phyloP scores from a whole-genome alignment of 2,888 invertebrate genomes.

The Camptogramma bilineatum region DNA sequence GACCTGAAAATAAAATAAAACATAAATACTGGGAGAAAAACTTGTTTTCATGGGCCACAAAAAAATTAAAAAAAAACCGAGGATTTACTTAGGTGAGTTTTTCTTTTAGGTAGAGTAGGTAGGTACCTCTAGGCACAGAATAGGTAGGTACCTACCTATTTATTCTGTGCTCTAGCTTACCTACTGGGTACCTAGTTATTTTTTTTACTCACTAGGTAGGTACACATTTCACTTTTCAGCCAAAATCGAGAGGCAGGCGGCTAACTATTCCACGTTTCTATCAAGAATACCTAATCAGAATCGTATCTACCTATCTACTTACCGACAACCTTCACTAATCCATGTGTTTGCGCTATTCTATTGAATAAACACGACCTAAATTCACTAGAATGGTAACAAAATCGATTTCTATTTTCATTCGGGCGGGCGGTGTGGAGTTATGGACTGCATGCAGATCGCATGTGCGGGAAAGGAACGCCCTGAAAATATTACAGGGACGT shows the following conservation, averaged over 20 bases:
- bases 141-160: too few relatives aligned
- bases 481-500: slow-evolving; percentile 56
- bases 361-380: slow-evolving; percentile 41
- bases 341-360: slow-evolving; percentile 34
- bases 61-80: too few relatives aligned
- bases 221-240: background rate
- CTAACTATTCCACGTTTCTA: slow-evolving; percentile 2
- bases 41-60: background rate
- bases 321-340: slow-evolving; percentile 33
- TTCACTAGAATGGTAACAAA: slow-evolving; percentile 44
- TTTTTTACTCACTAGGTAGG: too few relatives aligned
- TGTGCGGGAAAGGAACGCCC: slow-evolving; percentile 72
- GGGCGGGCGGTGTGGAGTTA: slow-evolving; percentile 43
- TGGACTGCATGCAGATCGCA: slow-evolving; percentile 65
- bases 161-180: too few relatives aligned
- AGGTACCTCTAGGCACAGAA: too few relatives aligned
- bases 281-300: background rate
- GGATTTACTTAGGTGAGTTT: too few relatives aligned
- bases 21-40: background rate
- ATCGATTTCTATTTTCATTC: slow-evolving; percentile 77
- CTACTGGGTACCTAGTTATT: too few relatives aligned
- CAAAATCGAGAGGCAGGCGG: background rate
- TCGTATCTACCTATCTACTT: slow-evolving; percentile 6
- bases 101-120: too few relatives aligned
- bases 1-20: slow-evolving; percentile 46